Evolutionary conservation across 53 echinoderm and acorn worm genomes (phyloP), one percentile per base, ranked within the genome.

Genomic region (Patiria pectinifera): DNA sequence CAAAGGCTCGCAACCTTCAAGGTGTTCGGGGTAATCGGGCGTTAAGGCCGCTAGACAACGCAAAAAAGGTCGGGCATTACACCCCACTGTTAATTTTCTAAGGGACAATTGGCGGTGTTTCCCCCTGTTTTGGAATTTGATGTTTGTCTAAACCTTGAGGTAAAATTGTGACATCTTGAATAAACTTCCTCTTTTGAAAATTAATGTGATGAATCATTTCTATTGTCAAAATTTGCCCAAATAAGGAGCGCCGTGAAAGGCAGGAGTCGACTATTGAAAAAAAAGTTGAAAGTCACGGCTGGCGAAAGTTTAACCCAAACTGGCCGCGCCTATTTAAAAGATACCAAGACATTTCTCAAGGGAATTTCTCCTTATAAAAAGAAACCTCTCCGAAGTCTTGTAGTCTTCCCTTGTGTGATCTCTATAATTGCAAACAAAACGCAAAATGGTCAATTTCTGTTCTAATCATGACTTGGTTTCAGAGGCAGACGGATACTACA

Each of bases 1-100:
- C 25, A 35, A 6, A 6, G 4, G 35, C 4, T 24, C 11, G 6
- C 11, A 25, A 12, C 76, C 76, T 23, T 76, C 18, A 76, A 76
- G 35, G 76, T 76, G 76, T 76, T 76, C 21, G 35, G 76, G 35
- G 76, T 76, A 76, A 76, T 76, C 76, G 76, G 12, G 76, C 76
- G 22, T 22, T 21, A 11, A 76, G 35, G 26, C 14, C 25, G 25
- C 18, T n/a, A 25, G 25, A 24, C 25, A 24, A 2, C 18, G 76
- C 11, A 76, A 2, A 76, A 4, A n/a, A 25, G 76, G 12, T 76
- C 5, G 5, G 2, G 25, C 25, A 11, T 35, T 9, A 5, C 21
- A 53, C 5, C 8, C 4, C 7, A 4, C 25, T 24, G 25, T 76
- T 3, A 2, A 12, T 76, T 76, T 76, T 25, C 25, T 11, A 4